These are phyloP conservation scores for Acrocephalus kingi DNA, from an alignment of 2,113 vertebrate genomes.

Conservation along the genomic window DNA sequence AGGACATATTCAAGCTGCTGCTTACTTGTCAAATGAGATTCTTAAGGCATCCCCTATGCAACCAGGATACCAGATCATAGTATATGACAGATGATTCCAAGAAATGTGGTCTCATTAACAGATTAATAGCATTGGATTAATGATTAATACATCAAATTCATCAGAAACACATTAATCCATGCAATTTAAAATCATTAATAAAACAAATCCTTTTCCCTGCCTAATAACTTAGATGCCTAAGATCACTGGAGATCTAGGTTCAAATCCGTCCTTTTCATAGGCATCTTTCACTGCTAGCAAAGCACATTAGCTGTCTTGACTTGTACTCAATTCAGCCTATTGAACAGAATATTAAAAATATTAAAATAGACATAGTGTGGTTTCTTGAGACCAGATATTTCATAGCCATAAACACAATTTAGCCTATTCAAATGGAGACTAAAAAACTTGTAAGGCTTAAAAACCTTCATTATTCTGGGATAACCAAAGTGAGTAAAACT, in stretches of 20 bases:
- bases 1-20: neutral
- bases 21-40: neutral
- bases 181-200: neutral
- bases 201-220: neutral
- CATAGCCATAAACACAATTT: neutral
- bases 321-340: neutral
- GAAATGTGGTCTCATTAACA: neutral
- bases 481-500: neutral
- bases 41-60: neutral
- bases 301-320: neutral
- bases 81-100: neutral
- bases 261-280: neutral
- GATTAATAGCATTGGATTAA: neutral
- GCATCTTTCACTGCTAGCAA: neutral
- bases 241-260: neutral
- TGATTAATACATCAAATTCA: neutral
- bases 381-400: neutral
- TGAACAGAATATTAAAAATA: neutral
- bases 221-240: neutral
- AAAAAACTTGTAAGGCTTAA: neutral
- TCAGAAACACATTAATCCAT: neutral
- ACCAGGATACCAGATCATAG: neutral
- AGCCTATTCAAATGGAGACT: neutral
- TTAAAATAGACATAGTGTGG: neutral
- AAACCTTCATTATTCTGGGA: neutral